phyloP scores from a whole-genome alignment of 2,113 vertebrate species.

The Dromiciops gliroides region DNA sequence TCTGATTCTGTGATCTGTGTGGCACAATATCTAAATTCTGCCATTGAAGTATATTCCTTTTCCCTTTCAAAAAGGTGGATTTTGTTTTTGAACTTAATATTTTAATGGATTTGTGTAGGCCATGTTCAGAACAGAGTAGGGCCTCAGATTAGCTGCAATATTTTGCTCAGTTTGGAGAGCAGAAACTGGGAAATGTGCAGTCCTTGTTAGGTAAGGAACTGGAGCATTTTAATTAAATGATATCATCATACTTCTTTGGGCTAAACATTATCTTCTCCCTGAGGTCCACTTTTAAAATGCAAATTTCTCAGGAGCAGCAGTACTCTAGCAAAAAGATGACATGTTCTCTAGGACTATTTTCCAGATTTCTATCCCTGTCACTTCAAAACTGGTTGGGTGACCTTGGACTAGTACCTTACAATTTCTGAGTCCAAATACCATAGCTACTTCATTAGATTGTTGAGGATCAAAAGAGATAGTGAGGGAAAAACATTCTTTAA shows the following conservation, averaged over 20 bases:
- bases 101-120: not conserved
- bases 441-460: not conserved
- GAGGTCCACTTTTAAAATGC: not conserved
- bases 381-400: not conserved
- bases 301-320: not conserved
- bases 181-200: not conserved
- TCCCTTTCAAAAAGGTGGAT: not conserved
- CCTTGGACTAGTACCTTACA: not conserved
- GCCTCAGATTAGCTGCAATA: constrained; percentile 29
- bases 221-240: constrained; percentile 66
- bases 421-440: not conserved
- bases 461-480: not conserved
- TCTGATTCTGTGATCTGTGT: not conserved
- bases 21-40: not conserved
- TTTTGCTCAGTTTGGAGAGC: constrained; percentile 38
- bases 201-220: constrained; percentile 39
- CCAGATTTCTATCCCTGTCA: not conserved
- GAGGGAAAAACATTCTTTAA: not conserved
- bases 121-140: not conserved
- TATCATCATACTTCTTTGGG: constrained; percentile 30
- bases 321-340: not conserved
- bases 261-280: not conserved
- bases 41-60: not conserved
- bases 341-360: not conserved
- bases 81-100: not conserved